Percentiles rank a stretch among this genome's conserved stretches.
Evolutionary conservation across 2,888 invertebrate species (phyloP).

Genomic region (Phortica magna): DNA sequence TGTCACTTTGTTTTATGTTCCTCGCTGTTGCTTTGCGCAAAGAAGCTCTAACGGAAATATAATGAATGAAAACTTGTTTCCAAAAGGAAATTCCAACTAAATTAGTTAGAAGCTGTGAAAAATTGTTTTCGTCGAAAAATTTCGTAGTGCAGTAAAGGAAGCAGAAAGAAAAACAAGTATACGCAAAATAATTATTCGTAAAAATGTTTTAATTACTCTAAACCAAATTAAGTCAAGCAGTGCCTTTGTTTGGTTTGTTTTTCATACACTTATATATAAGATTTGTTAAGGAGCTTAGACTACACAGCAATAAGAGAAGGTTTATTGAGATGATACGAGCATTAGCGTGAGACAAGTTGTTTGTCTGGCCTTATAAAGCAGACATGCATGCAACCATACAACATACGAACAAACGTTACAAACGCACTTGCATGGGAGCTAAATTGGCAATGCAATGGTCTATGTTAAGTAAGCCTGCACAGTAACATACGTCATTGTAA

Average conservation of each 20-base stretch:
- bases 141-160: neutral
- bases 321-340: no score
- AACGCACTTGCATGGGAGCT: no score
- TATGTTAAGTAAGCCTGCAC: no score
- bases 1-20: neutral
- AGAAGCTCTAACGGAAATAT: conserved; percentile 59
- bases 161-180: neutral
- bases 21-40: neutral
- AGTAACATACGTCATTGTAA: no score
- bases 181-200: neutral
- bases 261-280: neutral
- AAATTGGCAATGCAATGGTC: no score
- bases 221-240: neutral
- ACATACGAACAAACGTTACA: no score
- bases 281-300: no score
- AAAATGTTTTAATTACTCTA: conserved; percentile 13
- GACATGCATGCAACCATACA: no score
- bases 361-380: no score
- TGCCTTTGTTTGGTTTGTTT: neutral
- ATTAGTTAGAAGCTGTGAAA: conserved; percentile 33
- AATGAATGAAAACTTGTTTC: conserved; percentile 67
- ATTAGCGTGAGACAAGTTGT: no score
- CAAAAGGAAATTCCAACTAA: conserved; percentile 34
- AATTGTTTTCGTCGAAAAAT: conserved; percentile 3
- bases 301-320: no score